phyloP scores from a whole-genome alignment of 2,888 invertebrate species.

The Trileptium ribeirensis region DNA sequence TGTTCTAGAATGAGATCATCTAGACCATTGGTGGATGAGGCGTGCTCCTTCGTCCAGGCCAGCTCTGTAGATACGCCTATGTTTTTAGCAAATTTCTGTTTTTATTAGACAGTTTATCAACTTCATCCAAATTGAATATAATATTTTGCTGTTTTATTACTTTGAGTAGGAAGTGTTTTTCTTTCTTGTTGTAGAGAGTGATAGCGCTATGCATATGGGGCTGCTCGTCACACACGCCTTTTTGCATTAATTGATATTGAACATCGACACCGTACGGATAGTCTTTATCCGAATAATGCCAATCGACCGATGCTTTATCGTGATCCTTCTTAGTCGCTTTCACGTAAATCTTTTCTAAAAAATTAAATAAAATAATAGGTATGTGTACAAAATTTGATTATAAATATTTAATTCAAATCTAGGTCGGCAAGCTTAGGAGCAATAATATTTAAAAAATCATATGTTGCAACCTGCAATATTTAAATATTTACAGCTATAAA shows the following conservation, averaged over 20 bases:
- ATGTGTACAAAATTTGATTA: not conserved
- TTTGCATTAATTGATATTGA: slow-evolving; percentile 43
- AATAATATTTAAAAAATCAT: too few relatives aligned
- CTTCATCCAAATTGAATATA: too few relatives aligned
- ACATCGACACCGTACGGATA: slow-evolving; percentile 51
- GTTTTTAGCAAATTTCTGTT: too few relatives aligned
- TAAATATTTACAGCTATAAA: too few relatives aligned
- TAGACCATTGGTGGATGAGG: too few relatives aligned
- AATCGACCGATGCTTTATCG: slow-evolving; percentile 35
- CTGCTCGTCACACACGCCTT: slow-evolving; percentile 43
- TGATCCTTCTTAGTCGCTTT: slow-evolving; percentile 15
- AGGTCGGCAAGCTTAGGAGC: too few relatives aligned
- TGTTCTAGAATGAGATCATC: too few relatives aligned
- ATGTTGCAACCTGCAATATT: too few relatives aligned
- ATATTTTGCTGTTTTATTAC: too few relatives aligned
- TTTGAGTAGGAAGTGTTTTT: slow-evolving; percentile 36
- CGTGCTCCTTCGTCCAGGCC: too few relatives aligned
- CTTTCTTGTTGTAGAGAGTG: slow-evolving; percentile 47
- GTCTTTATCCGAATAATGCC: slow-evolving; percentile 48
- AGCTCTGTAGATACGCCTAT: too few relatives aligned
- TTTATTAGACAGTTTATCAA: too few relatives aligned
- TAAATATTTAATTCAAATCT: not conserved
- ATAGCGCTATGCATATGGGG: slow-evolving; percentile 40
- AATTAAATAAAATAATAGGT: slow-evolving; percentile 34
- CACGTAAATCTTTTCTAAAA: slow-evolving; percentile 47